Evolutionary conservation across 2,113 vertebrate species (phyloP).

Genomic region (Cyrtonyx montezumae): DNA sequence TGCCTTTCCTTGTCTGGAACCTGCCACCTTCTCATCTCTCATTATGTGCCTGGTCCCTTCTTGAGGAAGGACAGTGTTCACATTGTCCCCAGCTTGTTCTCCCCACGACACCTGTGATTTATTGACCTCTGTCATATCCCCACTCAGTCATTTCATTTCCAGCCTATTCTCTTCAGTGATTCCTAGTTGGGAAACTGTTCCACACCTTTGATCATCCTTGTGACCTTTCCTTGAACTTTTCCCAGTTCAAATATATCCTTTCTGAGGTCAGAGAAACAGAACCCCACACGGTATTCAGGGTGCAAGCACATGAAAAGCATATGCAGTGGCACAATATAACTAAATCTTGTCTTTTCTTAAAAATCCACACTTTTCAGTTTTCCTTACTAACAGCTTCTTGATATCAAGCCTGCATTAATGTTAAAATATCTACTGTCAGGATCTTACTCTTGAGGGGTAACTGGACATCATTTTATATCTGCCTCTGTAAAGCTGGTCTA

Average conservation of each 20-base stretch:
- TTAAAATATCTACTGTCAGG: background rate
- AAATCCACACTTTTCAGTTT: background rate
- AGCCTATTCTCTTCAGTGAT: conserved; percentile 5
- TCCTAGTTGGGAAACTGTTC: conserved; percentile 27
- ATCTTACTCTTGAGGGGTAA: background rate
- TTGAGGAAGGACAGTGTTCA: background rate
- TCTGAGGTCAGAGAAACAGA: background rate
- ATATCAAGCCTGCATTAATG: background rate
- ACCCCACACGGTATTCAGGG: background rate
- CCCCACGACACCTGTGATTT: background rate
- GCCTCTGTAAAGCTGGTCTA: background rate
- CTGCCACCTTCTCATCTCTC: background rate
- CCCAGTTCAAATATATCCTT: background rate
- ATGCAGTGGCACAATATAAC: accelerated
- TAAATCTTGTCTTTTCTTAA: background rate
- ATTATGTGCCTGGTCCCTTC: accelerated
- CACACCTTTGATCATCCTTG: conserved; percentile 61
- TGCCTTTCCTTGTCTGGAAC: conserved; percentile 5
- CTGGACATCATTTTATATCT: background rate
- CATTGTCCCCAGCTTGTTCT: conserved; percentile 12
- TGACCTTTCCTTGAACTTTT: conserved; percentile 57
- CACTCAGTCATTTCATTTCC: background rate
- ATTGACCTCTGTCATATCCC: background rate
- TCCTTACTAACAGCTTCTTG: background rate
- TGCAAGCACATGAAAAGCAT: background rate